Conservation (phyloP, 2,113 vertebrate genomes). For the Mormoops blainvillei region DNA sequence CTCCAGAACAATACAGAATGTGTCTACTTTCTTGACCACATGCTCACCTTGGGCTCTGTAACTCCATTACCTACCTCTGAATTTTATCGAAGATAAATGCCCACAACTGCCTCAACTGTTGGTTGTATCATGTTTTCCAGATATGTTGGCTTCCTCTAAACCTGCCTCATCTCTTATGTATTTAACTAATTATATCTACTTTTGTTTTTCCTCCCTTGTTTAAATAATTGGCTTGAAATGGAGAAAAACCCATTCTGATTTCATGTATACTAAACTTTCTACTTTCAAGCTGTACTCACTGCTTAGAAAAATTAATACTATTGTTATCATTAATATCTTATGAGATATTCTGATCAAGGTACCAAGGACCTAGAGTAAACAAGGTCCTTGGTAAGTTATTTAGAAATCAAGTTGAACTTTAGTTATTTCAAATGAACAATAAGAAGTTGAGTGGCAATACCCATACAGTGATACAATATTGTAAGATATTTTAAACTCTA, state of each 20-base stretch:
- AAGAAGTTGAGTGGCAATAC: background rate
- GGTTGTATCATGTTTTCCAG: background rate
- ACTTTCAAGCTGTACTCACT: background rate
- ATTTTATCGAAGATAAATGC: background rate
- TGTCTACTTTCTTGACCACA: background rate
- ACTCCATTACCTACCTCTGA: background rate
- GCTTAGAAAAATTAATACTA: background rate
- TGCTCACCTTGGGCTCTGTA: background rate
- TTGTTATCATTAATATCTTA: background rate
- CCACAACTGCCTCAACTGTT: background rate
- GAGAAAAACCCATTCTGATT: background rate
- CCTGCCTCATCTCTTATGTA: background rate
- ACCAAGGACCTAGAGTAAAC: background rate
- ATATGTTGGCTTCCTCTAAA: background rate
- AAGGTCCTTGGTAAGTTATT: background rate
- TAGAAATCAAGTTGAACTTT: slow-evolving; percentile 1
- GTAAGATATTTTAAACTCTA: background rate
- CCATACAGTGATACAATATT: background rate
- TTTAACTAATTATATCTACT: background rate
- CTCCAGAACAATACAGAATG: background rate
- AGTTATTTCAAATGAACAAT: background rate
- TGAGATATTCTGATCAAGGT: background rate
- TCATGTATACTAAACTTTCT: background rate
- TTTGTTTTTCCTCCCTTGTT: slow-evolving; percentile 2
- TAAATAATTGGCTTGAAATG: background rate